Base-by-base conservation (phyloP, 2,113 vertebrate species). In the Cyanoderma ruficeps region DNA sequence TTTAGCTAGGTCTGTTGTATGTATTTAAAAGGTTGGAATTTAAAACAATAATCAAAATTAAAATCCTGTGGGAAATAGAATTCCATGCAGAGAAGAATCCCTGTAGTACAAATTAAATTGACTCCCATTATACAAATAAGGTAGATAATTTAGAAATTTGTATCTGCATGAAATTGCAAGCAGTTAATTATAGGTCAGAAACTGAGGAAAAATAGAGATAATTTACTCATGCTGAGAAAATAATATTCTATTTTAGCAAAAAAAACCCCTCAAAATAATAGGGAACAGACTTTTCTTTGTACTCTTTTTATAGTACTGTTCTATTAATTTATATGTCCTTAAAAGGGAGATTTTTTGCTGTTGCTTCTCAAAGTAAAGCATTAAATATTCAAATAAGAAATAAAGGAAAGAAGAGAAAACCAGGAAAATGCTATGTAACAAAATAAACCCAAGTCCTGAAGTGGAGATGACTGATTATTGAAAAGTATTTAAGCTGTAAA, bases 21-120 rank as follows among this genome's bases (percentile, higher is more conserved):
- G 61, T 44, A 68, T 69, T 81, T 59, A 61, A 90, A 71, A 50
- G 17, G 3, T 12, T 79, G 22, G 12, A 16, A 16, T 63, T 72
- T n/a, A 2, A 59, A 31, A 60, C 59, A 60, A 56, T 16, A 84
- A 47, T 55, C 30, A 76, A 70, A 70, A 64, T 6, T 47, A 70
- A 95, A 90, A 65, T 56, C 28, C 28, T 68, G 30, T 31, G 78
- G 41, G 70, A 69, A 91, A 95, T 59, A 46, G 37, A 64, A 74
- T 80, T 23, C 1, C 46, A 95, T 75, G 53, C 52, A 90, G 52
- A 83, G 91, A 91, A 93, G 47, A 90, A 72, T 41, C 59, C 85
- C 25, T 75, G 23, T 78, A 93, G 82, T 85, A 88, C 25, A 96
- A 80, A 95, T 86, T 67, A 94, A 79, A 93, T 96, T 93, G 42